These are phyloP conservation scores for Gortyna flavago DNA, from an alignment of 2,888 invertebrate genomes.

Conservation along the genomic window DNA sequence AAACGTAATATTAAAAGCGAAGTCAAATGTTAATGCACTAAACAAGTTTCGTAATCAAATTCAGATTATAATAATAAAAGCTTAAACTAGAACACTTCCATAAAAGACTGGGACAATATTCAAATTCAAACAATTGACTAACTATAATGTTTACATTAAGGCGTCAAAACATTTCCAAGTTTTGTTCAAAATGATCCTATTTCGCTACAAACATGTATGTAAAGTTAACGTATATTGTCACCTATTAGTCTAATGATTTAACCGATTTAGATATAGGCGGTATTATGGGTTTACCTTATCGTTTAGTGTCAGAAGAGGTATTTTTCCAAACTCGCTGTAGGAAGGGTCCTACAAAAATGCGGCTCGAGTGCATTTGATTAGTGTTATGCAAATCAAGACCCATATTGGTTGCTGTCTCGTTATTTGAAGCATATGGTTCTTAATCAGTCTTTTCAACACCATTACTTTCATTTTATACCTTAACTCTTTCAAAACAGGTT, in stretches of 20 bases:
- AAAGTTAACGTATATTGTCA: constrained; percentile 31
- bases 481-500: constrained; percentile 27
- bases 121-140: constrained; percentile 28
- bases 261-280: constrained; percentile 57
- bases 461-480: constrained; percentile 26
- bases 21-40: constrained; percentile 48
- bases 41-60: constrained; percentile 48
- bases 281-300: constrained; percentile 48
- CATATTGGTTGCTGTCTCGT: constrained; percentile 18
- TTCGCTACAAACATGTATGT: constrained; percentile 13
- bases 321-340: neutral
- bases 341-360: neutral
- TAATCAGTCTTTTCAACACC: neutral
- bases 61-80: constrained; percentile 37
- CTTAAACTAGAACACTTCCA: constrained; percentile 31
- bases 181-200: constrained; percentile 13
- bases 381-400: constrained; percentile 17
- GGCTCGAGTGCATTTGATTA: constrained; percentile 9
- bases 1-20: constrained; percentile 8
- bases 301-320: constrained; percentile 22
- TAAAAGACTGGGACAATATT: constrained; percentile 15
- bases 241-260: constrained; percentile 51
- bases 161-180: constrained; percentile 21
- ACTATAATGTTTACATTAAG: neutral
- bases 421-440: constrained; percentile 22